Evolutionary conservation across 2,888 invertebrate species (phyloP).

Genomic region (Fabriciana adippe): DNA sequence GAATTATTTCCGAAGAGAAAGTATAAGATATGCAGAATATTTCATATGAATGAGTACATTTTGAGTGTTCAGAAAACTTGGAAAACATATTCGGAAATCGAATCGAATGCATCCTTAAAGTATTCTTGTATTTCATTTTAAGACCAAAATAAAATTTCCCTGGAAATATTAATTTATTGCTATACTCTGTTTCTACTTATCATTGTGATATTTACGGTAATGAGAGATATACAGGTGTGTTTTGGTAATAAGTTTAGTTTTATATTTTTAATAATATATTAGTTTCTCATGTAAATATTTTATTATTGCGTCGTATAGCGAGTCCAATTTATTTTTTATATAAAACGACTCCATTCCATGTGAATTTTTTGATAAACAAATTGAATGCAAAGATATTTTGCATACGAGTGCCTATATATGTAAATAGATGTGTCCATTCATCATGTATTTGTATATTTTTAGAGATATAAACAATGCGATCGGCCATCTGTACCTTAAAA

Average conservation of each 20-base stretch:
- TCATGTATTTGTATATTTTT: constrained; percentile 50
- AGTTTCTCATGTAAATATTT: constrained; percentile 30
- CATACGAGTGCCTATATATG: constrained; percentile 62
- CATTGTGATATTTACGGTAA: constrained; percentile 36
- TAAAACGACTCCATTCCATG: constrained; percentile 18
- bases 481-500: constrained; percentile 62
- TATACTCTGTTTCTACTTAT: constrained; percentile 19
- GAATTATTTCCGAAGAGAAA: no score
- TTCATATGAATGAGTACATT: no score
- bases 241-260: constrained; percentile 34
- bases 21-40: no score
- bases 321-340: constrained; percentile 26
- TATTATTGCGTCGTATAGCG: constrained; percentile 9
- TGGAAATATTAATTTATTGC: constrained; percentile 10
- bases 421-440: constrained; percentile 40
- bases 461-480: constrained; percentile 50
- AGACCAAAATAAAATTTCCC: background rate
- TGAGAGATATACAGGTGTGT: constrained; percentile 28
- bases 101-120: no score
- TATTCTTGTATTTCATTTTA: constrained; percentile 39
- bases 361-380: constrained; percentile 16
- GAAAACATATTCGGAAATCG: no score
- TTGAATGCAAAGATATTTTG: constrained; percentile 45
- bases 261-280: constrained; percentile 18
- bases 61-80: no score